Conservation (phyloP, 1,140 invertebrate species). For the Lepidurus couesii region DNA sequence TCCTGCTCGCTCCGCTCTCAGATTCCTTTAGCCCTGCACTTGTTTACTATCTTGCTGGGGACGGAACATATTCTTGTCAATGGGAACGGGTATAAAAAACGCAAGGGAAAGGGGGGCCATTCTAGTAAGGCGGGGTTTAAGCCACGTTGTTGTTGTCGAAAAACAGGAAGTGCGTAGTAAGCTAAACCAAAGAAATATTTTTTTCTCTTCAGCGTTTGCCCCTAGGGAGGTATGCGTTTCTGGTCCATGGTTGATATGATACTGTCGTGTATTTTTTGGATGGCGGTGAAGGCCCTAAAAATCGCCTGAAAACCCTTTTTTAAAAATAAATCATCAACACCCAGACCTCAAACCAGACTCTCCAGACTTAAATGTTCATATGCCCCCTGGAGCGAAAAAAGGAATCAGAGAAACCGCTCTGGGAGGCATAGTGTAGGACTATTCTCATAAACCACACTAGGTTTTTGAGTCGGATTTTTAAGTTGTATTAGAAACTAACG, state of each 20-base stretch:
- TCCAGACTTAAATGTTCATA: too few species aligned
- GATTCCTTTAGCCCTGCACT: not conserved
- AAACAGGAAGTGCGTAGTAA: constrained; percentile 13
- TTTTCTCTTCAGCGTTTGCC: not conserved
- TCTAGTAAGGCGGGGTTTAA: not conserved
- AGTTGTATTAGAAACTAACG: too few species aligned
- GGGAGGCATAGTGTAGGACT: too few species aligned
- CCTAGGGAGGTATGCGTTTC: not conserved
- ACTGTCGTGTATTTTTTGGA: not conserved
- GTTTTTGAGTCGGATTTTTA: too few species aligned
- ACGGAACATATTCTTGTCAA: not conserved
- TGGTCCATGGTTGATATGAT: not conserved
- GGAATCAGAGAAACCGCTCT: too few species aligned
- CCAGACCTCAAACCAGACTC: too few species aligned
- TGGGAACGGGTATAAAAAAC: not conserved
- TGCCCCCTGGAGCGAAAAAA: too few species aligned
- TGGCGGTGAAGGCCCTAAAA: not conserved
- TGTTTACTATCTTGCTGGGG: not conserved
- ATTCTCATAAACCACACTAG: too few species aligned
- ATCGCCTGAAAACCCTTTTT: not conserved
- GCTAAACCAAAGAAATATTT: not conserved
- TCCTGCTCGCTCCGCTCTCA: not conserved
- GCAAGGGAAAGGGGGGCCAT: not conserved
- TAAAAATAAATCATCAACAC: not conserved
- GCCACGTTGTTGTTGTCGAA: constrained; percentile 14